These are phyloP conservation scores for Caenorhabditis brenneri DNA, from an alignment of 1,140 invertebrate species.

Conservation along the genomic window DNA sequence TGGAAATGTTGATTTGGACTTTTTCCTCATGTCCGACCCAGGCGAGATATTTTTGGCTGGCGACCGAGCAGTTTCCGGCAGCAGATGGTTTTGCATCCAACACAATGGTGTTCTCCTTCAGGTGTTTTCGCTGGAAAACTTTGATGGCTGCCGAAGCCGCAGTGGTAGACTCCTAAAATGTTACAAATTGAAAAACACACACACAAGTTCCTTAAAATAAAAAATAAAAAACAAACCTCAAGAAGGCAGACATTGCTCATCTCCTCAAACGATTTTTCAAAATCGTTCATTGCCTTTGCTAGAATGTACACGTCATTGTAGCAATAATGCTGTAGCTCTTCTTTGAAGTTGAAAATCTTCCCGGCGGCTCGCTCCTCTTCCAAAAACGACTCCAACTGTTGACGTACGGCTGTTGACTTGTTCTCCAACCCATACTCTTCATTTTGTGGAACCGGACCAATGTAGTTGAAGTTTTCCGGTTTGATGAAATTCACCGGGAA, in stretches of 20 bases:
- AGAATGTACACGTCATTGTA: no score
- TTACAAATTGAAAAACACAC: no score
- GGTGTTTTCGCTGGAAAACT: not conserved
- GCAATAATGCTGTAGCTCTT: no score
- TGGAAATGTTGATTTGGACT: not conserved
- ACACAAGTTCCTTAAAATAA: no score
- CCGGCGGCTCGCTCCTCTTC: not conserved
- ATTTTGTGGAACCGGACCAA: not conserved
- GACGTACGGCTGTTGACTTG: not conserved
- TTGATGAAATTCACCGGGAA: not conserved
- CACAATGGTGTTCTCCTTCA: not conserved
- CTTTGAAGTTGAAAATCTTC: not conserved
- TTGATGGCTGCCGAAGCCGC: not conserved
- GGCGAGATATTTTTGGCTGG: not conserved
- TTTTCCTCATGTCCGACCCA: not conserved
- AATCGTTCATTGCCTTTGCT: no score
- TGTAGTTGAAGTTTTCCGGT: not conserved
- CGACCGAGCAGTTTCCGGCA: not conserved
- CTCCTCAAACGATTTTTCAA: not conserved
- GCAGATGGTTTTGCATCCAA: not conserved
- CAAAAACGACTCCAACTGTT: not conserved
- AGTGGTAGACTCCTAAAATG: not conserved
- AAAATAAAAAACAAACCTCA: not conserved
- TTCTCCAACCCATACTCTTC: not conserved
- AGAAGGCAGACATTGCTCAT: not conserved